Evolutionary conservation across 2,113 vertebrate genomes (phyloP).

Genomic region (Plectropomus leopardus): DNA sequence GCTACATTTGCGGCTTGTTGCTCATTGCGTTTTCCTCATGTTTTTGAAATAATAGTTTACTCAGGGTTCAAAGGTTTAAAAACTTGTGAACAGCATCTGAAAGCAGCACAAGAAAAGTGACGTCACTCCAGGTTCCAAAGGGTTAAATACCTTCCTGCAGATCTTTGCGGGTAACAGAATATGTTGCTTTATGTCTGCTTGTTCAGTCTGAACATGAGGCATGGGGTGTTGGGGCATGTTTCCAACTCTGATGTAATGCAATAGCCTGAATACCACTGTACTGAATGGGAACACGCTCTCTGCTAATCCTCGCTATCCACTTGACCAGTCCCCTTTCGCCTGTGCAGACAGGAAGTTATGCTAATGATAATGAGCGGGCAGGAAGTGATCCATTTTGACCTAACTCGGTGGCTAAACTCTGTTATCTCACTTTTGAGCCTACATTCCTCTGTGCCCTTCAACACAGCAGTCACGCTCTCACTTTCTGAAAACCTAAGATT

Average conservation of each 20-base stretch:
- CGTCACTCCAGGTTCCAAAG: too few relatives aligned
- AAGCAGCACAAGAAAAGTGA: too few relatives aligned
- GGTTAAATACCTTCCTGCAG: not conserved
- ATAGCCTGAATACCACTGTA: conserved; percentile 56
- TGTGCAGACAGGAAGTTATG: conserved; percentile 65
- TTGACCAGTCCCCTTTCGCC: conserved; percentile 25
- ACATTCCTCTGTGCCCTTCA: conserved; percentile 17
- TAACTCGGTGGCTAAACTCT: conserved; percentile 2
- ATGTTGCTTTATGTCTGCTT: conserved; percentile 20
- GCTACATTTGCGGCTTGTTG: too few relatives aligned
- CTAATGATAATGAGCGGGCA: conserved; percentile 63
- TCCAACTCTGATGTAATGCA: conserved; percentile 74
- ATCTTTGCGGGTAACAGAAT: not conserved
- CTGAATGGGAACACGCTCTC: conserved; percentile 52
- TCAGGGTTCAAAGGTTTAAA: too few relatives aligned
- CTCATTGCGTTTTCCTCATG: too few relatives aligned
- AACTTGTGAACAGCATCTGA: too few relatives aligned
- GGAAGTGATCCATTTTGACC: conserved; percentile 67
- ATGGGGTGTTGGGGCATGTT: conserved; percentile 32
- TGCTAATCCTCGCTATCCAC: conserved; percentile 51
- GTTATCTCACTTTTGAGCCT: conserved; percentile 21
- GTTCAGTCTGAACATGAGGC: conserved; percentile 53
- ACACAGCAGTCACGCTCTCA: not conserved
- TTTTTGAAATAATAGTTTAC: too few relatives aligned
- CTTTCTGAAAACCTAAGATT: conserved; percentile 15